Percentiles rank a stretch among this genome's conserved stretches.
Conservation (phyloP, 2,888 invertebrate genomes). For the Lymantria monacha region DNA sequence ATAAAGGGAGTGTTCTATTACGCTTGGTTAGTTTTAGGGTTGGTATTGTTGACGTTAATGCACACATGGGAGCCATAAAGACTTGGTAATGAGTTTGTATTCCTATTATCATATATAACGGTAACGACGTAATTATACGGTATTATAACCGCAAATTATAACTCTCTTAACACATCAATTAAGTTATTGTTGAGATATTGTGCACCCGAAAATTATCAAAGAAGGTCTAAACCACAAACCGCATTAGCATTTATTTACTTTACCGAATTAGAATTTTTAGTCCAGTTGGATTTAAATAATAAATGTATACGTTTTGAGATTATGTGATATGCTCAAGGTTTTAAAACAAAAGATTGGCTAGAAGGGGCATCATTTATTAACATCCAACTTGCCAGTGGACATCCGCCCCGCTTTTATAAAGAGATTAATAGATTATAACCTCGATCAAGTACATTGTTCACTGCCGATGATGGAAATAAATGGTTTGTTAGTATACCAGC, state of each 20-base stretch:
- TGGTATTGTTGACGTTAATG: slow-evolving; percentile 5
- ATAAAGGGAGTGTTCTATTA: slow-evolving; percentile 2
- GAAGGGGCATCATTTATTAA: slow-evolving; percentile 53
- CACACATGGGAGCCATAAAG: background rate
- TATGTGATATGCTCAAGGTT: slow-evolving; percentile 22
- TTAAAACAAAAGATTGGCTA: slow-evolving; percentile 38
- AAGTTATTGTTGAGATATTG: background rate
- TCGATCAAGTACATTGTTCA: slow-evolving; percentile 36
- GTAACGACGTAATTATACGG: background rate
- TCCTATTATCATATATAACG: background rate
- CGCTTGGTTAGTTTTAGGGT: background rate
- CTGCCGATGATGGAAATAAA: slow-evolving; percentile 35
- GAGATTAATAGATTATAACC: slow-evolving; percentile 57
- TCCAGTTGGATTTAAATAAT: slow-evolving; percentile 63
- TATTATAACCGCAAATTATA: background rate
- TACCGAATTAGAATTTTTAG: slow-evolving; percentile 64
- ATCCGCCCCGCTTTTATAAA: slow-evolving; percentile 40
- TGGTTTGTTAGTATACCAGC: slow-evolving; percentile 15
- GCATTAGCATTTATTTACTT: slow-evolving; percentile 67
- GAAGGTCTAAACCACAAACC: slow-evolving; percentile 44
- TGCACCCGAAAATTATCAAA: slow-evolving; percentile 14
- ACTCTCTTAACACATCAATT: background rate
- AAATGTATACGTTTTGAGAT: slow-evolving; percentile 49
- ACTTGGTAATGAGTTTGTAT: background rate
- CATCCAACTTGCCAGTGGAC: slow-evolving; percentile 39